Evolutionary conservation across 1,140 invertebrate genomes (phyloP).

Genomic region (Sarcophaga peregrina): DNA sequence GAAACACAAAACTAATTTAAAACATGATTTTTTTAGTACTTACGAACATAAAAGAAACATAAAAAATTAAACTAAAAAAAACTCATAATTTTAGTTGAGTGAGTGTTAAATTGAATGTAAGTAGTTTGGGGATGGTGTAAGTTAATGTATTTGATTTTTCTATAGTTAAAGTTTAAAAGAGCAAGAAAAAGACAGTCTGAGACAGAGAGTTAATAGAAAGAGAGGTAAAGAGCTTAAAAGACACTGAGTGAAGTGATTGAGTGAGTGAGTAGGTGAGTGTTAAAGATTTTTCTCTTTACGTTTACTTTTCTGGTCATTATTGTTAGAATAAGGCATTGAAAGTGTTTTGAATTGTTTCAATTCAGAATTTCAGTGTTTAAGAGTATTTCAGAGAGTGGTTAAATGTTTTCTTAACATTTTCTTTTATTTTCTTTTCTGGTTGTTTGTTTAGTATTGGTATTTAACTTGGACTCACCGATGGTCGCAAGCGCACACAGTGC

Average conservation of each 20-base stretch:
- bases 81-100: too few species aligned
- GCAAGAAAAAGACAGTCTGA: neutral
- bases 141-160: conserved; percentile 4
- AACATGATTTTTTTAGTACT: too few species aligned
- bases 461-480: conserved; percentile 73
- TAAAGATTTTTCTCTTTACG: too few species aligned
- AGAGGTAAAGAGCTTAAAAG: conserved; percentile 26
- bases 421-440: conserved; percentile 3
- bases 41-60: too few species aligned
- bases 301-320: too few species aligned
- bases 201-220: conserved; percentile 5
- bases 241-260: neutral
- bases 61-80: too few species aligned
- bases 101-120: too few species aligned
- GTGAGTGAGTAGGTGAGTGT: too few species aligned
- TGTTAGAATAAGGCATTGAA: neutral
- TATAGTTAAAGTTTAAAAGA: neutral
- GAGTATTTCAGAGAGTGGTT: neutral
- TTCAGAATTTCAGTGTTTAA: neutral
- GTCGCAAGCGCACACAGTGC: conserved; percentile 77
- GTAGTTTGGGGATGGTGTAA: neutral
- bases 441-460: conserved; percentile 3
- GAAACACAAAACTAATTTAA: too few species aligned
- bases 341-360: neutral
- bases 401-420: neutral